phyloP scores from a whole-genome alignment of 2,113 vertebrate species.

The Colossoma macropomum region DNA sequence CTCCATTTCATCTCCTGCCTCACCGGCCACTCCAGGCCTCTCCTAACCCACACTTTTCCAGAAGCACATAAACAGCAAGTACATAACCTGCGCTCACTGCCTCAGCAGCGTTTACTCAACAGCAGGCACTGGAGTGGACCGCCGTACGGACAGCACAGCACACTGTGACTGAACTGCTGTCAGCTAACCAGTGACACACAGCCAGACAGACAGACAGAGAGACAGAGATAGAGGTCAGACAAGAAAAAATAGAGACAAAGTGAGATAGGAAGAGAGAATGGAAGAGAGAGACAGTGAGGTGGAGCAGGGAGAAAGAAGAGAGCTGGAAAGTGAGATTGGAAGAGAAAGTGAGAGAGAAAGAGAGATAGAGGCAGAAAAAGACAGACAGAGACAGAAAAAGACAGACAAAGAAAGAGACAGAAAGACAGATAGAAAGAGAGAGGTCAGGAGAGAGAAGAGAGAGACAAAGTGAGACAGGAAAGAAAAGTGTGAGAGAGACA shows the following conservation, averaged over 20 bases:
- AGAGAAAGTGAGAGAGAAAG: too few species aligned
- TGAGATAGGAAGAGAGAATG: too few species aligned
- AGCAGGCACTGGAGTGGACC: background rate
- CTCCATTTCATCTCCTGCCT: conserved; percentile 35
- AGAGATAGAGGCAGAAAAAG: too few species aligned
- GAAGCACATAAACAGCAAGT: conserved; percentile 32
- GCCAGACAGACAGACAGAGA: too few species aligned
- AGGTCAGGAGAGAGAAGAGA: background rate
- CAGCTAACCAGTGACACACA: too few species aligned
- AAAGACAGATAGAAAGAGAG: too few species aligned
- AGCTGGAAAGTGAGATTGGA: too few species aligned
- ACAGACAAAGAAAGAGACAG: conserved; percentile 42
- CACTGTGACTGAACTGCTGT: conserved; percentile 32
- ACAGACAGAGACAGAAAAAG: conserved; percentile 28
- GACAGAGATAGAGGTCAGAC: too few species aligned
- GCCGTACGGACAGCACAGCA: background rate
- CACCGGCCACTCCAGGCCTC: conserved; percentile 24
- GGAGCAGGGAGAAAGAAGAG: too few species aligned
- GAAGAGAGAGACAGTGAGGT: too few species aligned
- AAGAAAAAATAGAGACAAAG: too few species aligned
- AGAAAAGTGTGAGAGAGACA: conserved; percentile 11
- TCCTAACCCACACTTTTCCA: conserved; percentile 23
- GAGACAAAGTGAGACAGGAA: conserved; percentile 13
- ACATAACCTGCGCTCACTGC: conserved; percentile 19
- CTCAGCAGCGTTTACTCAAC: conserved; percentile 52